A percentile compares a stretch with the other conserved stretches of the same genome.
Conservation (phyloP, 2,797 vertebrate genomes). For the Pangasius krempfi region DNA sequence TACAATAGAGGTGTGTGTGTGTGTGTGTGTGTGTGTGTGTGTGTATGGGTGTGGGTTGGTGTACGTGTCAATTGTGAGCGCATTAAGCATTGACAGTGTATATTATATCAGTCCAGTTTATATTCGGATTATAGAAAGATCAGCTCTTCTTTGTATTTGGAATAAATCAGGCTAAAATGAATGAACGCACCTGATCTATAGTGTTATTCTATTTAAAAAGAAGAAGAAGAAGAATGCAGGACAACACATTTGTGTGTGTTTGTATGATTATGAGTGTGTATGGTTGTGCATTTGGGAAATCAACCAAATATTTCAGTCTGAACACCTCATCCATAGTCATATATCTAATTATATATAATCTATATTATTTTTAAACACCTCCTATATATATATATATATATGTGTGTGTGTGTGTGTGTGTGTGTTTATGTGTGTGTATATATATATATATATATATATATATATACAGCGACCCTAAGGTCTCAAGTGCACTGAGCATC, state of each 20-base stretch:
- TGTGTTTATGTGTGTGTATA: too few species aligned
- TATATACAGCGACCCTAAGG: background rate
- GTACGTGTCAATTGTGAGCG: background rate
- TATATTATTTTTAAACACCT: too few species aligned
- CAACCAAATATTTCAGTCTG: background rate
- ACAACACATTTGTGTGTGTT: background rate
- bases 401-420: too few species aligned
- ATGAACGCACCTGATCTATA: background rate
- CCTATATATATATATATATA: too few species aligned
- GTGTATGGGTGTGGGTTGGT: conserved; percentile 44
- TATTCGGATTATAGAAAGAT: background rate
- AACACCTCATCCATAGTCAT: background rate
- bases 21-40: conserved; percentile 36
- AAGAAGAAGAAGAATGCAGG: background rate
- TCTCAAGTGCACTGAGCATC: conserved; percentile 22
- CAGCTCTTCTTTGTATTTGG: background rate
- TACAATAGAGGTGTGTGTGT: conserved; percentile 24
- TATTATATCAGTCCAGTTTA: background rate
- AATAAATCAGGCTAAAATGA: background rate
- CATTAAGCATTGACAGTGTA: background rate
- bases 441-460: background rate
- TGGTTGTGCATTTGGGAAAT: background rate
- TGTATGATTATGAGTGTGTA: background rate
- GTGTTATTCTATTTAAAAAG: background rate
- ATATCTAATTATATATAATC: background rate